phyloP scores from a whole-genome alignment of 2,113 vertebrate species.

The Hypocryptadius cinnamomeus region DNA sequence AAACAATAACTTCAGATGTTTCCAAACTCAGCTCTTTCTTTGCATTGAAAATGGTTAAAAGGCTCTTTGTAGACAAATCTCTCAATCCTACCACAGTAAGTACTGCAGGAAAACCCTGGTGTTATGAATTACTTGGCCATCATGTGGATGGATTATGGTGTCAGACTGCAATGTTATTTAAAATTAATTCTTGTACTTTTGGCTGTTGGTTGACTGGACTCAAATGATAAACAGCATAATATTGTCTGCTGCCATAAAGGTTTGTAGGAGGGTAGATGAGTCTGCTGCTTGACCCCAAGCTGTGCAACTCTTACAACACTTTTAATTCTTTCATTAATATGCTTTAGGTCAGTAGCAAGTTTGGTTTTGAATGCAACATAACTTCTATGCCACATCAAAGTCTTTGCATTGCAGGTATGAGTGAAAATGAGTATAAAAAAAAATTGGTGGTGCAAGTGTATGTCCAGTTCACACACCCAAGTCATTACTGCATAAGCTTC shows the following conservation, averaged over 20 bases:
- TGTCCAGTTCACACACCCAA: constrained; percentile 2
- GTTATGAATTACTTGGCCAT: not conserved
- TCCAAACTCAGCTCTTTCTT: constrained; percentile 75
- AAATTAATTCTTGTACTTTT: not conserved
- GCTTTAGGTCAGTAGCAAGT: not conserved
- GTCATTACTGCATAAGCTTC: not conserved
- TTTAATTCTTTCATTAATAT: not conserved
- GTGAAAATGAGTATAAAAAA: not conserved
- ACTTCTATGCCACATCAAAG: constrained; percentile 22
- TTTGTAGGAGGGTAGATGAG: not conserved
- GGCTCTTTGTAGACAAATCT: constrained; percentile 73
- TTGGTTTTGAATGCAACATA: not conserved
- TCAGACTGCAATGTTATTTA: not conserved
- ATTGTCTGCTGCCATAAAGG: not conserved
- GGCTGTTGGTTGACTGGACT: not conserved
- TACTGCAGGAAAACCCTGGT: not conserved
- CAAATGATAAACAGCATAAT: not conserved
- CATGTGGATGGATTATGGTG: not conserved
- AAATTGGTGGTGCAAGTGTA: not conserved
- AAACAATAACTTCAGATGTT: constrained; percentile 73
- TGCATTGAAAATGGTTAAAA: constrained; percentile 72
- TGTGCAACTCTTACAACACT: not conserved
- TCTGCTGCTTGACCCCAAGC: not conserved
- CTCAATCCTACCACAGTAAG: constrained; percentile 71
- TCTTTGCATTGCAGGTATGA: not conserved